phyloP scores from a whole-genome alignment of 2,113 vertebrate genomes.

The Syrmaticus mikado region DNA sequence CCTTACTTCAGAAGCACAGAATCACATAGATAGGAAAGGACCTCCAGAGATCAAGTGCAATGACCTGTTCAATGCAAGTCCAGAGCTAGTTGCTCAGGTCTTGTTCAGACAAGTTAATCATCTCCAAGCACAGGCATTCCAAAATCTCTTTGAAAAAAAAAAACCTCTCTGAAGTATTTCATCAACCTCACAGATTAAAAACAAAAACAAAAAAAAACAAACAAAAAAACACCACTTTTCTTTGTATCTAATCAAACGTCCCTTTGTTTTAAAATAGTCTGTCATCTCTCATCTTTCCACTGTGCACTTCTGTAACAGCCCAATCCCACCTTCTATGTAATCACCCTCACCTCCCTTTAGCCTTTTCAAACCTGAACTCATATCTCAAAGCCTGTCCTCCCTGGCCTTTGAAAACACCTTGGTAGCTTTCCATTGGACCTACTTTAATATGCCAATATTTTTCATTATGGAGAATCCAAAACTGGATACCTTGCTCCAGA shows the following conservation, averaged over 20 bases:
- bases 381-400: background rate
- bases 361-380: background rate
- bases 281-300: background rate
- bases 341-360: rapidly evolving
- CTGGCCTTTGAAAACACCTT: background rate
- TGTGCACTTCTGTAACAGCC: rapidly evolving
- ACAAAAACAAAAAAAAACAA: no score
- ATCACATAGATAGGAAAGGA: rapidly evolving
- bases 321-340: background rate
- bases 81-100: background rate
- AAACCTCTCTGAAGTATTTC: background rate
- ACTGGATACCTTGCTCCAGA: background rate
- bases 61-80: background rate
- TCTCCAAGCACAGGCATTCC: background rate
- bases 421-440: background rate
- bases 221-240: background rate
- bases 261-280: background rate
- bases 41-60: background rate
- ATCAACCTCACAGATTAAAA: background rate
- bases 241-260: background rate
- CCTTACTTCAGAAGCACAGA: background rate
- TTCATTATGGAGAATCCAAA: background rate
- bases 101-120: background rate
- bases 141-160: background rate
- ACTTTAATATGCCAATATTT: rapidly evolving